Base-by-base conservation (phyloP, 2,797 vertebrate species). In the Acridotheres tristis region DNA sequence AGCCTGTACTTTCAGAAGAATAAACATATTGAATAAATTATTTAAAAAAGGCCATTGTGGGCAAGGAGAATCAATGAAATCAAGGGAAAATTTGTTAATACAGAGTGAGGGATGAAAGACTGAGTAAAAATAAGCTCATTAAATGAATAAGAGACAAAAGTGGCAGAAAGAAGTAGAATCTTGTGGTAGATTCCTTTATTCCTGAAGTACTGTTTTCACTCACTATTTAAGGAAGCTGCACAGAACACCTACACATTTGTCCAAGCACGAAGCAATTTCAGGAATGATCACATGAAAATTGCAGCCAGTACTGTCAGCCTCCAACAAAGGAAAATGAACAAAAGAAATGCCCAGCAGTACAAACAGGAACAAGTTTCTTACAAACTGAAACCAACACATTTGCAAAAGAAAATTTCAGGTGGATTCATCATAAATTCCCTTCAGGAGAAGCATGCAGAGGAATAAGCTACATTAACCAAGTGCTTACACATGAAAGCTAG, bases 21-120 rank as follows among this genome's bases (percentile, higher is more conserved):
- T 93, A 96, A 97, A 96, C 88, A 94, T 93, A 88, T 72, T 96
- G 94, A 95, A 94, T 93, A 96, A 91, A 97, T 94, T 96, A 96
- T 96, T 96, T 7, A 62, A 81, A 95, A 91, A 93, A 92, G 85
- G 95, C 94, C 83, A 89, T 38, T 7, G 8, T 84, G 84, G 89
- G 66, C 66, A 93, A 81, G 55, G 23, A 85, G 62, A 91, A 91
- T 95, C 94, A 95, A 94, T 93, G 85, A 96, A 96, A 93, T 91
- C 40, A 92, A 77, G 86, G 88, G 62, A 93, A 79, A 93, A 87
- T 47, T 62, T 86, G 84, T 91, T 94, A 93, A 91, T 84, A 80
- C 4, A 71, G 66, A 66, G 61, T 20, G 26, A n/a, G 36, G 36
- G 8, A 45, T 85, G 73, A 90, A 91, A 69, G 78, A 34, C 1